Conservation (phyloP, 2,797 vertebrate genomes). For the Morus bassanus region DNA sequence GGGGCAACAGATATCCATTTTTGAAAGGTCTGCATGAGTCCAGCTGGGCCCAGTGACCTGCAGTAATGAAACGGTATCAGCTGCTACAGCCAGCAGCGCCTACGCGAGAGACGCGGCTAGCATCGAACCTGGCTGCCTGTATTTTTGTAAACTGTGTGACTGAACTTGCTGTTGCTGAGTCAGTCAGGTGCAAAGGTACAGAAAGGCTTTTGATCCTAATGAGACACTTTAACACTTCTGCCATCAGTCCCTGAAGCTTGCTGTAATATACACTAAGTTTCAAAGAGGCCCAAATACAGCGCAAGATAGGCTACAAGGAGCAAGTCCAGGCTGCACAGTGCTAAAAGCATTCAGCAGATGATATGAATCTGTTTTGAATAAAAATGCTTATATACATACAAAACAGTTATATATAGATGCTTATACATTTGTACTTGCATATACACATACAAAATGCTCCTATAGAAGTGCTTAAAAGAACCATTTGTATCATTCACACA, state of each 20-base stretch:
- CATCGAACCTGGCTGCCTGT: not conserved
- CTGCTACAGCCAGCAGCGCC: not conserved
- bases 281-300: not conserved
- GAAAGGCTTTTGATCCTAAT: not conserved
- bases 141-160: not conserved
- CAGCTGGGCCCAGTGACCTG: not conserved
- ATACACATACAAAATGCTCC: not conserved
- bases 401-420: not conserved
- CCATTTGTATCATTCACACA: not conserved
- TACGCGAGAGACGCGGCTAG: rapidly evolving
- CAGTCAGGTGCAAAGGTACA: not conserved
- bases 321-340: not conserved
- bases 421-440: not conserved
- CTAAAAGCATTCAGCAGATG: not conserved
- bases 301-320: not conserved
- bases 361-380: not conserved
- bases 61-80: rapidly evolving
- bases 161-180: not conserved
- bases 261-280: not conserved
- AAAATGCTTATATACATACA: not conserved
- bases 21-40: not conserved
- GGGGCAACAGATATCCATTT: not conserved
- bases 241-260: not conserved
- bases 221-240: not conserved
- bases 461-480: not conserved